These are phyloP conservation scores for Ptychadena robeensis DNA, from an alignment of 2,797 vertebrate genomes.

Conservation along the genomic window DNA sequence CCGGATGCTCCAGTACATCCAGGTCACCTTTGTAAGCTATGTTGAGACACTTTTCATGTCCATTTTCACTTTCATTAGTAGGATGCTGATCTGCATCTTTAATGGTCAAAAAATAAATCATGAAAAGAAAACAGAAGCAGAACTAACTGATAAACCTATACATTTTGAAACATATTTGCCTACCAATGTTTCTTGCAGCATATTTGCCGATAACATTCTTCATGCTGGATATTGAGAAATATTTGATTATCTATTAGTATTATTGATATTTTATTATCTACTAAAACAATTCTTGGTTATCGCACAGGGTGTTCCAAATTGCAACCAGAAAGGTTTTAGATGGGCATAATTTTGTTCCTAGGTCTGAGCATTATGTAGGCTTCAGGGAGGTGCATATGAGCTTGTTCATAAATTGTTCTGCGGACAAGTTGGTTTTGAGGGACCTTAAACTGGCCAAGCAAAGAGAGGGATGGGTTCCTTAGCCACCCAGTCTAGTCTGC, in stretches of 20 bases:
- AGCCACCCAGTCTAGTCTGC: too few species aligned
- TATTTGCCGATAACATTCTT: background rate
- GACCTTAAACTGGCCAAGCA: too few species aligned
- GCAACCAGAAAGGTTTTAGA: too few species aligned
- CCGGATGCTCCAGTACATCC: background rate
- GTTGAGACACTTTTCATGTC: constrained; percentile 3
- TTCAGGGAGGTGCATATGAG: too few species aligned
- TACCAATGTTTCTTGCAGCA: background rate
- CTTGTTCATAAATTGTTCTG: too few species aligned
- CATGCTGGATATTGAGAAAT: background rate
- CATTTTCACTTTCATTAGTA: background rate
- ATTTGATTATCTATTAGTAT: background rate
- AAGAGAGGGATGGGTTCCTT: too few species aligned
- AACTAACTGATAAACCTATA: background rate
- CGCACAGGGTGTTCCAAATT: too few species aligned
- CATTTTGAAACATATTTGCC: background rate
- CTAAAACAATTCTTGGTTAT: too few species aligned
- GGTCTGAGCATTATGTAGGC: too few species aligned
- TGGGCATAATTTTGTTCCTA: too few species aligned
- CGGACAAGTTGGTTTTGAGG: too few species aligned
- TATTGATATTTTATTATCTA: too few species aligned
- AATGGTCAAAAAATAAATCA: background rate
- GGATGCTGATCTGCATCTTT: constrained; percentile 6
- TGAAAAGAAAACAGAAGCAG: background rate
- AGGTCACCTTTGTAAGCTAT: background rate